Conservation (phyloP, 2,113 vertebrate species). For the Alethe diademata region DNA sequence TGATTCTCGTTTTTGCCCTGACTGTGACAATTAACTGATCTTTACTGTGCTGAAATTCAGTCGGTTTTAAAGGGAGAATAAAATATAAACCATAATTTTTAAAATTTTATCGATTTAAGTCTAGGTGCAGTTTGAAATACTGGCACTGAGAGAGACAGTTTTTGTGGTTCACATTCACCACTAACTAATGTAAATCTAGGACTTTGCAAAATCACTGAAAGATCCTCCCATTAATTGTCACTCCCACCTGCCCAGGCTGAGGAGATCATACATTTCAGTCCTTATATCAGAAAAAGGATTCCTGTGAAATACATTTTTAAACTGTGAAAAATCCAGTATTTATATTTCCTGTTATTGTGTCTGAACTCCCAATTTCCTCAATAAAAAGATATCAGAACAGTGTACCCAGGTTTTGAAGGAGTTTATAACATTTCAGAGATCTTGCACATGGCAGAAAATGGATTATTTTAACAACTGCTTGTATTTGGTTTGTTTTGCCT, state of each 20-base stretch:
- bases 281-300: not conserved
- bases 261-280: not conserved
- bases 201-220: not conserved
- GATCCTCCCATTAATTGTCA: not conserved
- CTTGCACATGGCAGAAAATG: not conserved
- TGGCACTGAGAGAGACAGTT: not conserved
- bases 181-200: not conserved
- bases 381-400: not conserved
- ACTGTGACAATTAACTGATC: slow-evolving; percentile 24
- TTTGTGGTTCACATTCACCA: not conserved
- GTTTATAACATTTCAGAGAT: not conserved
- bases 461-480: not conserved
- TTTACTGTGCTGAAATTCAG: not conserved
- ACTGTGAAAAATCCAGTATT: not conserved
- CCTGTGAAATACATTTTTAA: not conserved
- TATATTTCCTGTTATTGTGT: not conserved
- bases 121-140: not conserved
- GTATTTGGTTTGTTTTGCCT: not conserved
- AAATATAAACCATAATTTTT: not conserved
- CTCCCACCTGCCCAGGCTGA: not conserved
- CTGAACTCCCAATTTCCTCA: not conserved
- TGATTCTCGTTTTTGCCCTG: slow-evolving; percentile 28
- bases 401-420: not conserved
- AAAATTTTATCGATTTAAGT: not conserved
- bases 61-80: not conserved